Percentiles rank a stretch among this genome's conserved stretches.
phyloP scores from a whole-genome alignment of 92 coral and sea anemone species.

The Metridium senile region DNA sequence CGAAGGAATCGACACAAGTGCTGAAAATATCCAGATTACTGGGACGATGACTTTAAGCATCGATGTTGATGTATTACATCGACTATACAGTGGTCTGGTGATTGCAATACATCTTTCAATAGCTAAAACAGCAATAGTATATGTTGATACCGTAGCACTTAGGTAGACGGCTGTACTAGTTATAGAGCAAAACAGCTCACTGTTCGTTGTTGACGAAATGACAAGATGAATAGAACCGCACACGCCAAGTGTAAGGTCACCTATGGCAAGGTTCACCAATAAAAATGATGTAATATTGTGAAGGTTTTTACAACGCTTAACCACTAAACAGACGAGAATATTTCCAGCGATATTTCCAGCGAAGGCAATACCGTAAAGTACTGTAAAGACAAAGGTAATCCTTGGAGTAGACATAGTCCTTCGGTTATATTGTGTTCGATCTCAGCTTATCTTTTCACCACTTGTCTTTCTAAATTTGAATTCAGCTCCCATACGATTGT shows the following conservation, averaged over 20 bases:
- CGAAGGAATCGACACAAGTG: constrained; percentile 28
- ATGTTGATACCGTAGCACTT: constrained; percentile 62
- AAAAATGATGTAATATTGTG: constrained; percentile 60
- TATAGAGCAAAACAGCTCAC: constrained; percentile 32
- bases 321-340: constrained; percentile 57
- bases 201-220: constrained; percentile 18
- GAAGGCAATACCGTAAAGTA: constrained; percentile 41
- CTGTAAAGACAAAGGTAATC: constrained; percentile 26
- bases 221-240: constrained; percentile 56
- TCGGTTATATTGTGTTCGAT: not conserved
- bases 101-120: constrained; percentile 61
- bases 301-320: constrained; percentile 44
- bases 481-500: no score
- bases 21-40: constrained; percentile 51
- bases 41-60: constrained; percentile 49
- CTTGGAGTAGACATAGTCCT: constrained; percentile 7
- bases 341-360: constrained; percentile 60
- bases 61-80: constrained; percentile 34
- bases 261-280: constrained; percentile 63
- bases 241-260: constrained; percentile 60
- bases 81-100: constrained; percentile 51
- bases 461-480: no score
- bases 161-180: constrained; percentile 40
- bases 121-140: constrained; percentile 59
- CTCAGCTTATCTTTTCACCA: not conserved